Base-by-base conservation (phyloP, 2,113 vertebrate species). In the Leptocoma aspasia region DNA sequence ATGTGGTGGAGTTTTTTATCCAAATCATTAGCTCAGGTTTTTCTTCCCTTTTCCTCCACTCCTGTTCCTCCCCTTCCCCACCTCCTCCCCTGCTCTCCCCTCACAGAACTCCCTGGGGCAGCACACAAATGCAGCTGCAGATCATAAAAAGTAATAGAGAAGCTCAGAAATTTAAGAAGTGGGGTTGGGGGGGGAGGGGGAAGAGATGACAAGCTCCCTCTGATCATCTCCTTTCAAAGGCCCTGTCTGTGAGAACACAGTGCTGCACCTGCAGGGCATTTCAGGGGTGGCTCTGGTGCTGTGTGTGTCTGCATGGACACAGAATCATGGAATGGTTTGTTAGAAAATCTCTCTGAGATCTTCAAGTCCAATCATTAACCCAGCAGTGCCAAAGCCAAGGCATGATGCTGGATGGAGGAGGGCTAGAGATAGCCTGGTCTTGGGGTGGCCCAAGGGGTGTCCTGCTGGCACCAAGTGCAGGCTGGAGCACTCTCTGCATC, bases 151-250 rank as follows among this genome's bases (percentile, higher is more conserved):
- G 57, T 91, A 91, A 89, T 63, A 83, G 84, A 94, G 90, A 92
- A 97, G 91, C 94, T 95, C 96, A 95, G 94, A 97, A 95, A 94
- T 94, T 96, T 90, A 89, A 83, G 93, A 76, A 80, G n/a, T n/a
- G n/a, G n/a, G n/a, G n/a, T n/a, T n/a, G n/a, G n/a, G n/a, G n/a
- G n/a, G n/a, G 39, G 27, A 2, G 1, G 7, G 47, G 19, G 1
- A 13, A 7, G 15, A n/a, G 17, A 88, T 61, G 41, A 94, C 95
- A 97, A 96, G 90, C 81, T 88, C 56, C 9, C 65, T 94, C 82
- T 93, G 90, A 94, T 96, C 95, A 90, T 64, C 71, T 78, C 56
- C 39, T 73, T 90, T 73, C 94, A 93, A 90, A 88, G 92, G 5
- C 33, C 33, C 35, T 82, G 57, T 21, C 68, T 59, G 52, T 35